Conservation (phyloP, 2,797 vertebrate species). For the Mastacembelus armatus region DNA sequence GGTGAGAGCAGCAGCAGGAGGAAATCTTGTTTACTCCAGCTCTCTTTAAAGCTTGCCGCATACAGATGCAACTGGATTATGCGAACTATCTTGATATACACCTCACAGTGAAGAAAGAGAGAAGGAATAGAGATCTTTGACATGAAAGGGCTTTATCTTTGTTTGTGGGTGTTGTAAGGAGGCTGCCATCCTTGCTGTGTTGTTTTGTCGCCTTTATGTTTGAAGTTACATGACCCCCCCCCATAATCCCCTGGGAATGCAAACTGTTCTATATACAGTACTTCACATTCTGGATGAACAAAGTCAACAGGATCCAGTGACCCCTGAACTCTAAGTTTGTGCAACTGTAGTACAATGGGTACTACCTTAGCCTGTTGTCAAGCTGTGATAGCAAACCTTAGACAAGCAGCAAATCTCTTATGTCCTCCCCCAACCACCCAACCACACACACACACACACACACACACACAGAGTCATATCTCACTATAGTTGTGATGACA, state of each 20-base stretch:
- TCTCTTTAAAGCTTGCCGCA: conserved; percentile 13
- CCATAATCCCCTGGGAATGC: conserved; percentile 9
- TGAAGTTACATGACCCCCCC: conserved; percentile 4
- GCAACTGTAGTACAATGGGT: neutral
- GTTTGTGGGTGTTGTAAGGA: conserved; percentile 25
- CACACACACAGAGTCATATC: no score
- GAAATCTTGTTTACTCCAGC: conserved; percentile 51
- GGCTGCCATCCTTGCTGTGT: conserved; percentile 4
- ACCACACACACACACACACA: no score
- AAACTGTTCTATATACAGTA: neutral
- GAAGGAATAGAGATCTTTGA: conserved; percentile 46
- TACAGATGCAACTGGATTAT: conserved; percentile 57
- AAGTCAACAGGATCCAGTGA: conserved; percentile 40
- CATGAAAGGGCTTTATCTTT: conserved; percentile 52
- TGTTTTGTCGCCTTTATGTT: conserved; percentile 16
- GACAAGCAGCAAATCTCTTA: conserved; percentile 18
- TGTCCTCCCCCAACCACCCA: no score
- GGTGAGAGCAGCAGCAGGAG: conserved; percentile 57
- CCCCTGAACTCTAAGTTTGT: conserved; percentile 23
- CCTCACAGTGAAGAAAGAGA: conserved; percentile 32
- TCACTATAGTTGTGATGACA: no score
- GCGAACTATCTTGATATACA: conserved; percentile 53
- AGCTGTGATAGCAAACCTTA: conserved; percentile 36
- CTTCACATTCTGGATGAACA: conserved; percentile 14
- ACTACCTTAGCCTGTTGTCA: conserved; percentile 1